Base-by-base conservation (phyloP, 1,140 invertebrate species). In the Bombus difficillimus region DNA sequence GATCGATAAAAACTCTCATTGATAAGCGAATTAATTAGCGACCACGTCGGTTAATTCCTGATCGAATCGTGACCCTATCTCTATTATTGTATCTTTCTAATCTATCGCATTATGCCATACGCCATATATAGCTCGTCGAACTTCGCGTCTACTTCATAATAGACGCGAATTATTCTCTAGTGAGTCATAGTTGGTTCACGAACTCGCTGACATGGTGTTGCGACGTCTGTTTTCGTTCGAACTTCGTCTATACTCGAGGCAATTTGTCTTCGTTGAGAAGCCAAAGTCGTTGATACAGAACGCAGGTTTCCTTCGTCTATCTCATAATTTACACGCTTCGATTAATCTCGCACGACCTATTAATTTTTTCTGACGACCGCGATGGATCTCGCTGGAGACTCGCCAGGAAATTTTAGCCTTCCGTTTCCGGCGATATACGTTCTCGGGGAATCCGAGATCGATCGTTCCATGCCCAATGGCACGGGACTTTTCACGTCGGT, bases 21-120 rank as follows among this genome's bases (percentile, higher is more conserved):
- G 68, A 72, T 85, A 80, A 85, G 32, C 83, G 66, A 72, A 85
- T 85, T 85, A 85, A 85, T 85, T 85, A 85, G 68, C 47, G 53
- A n/a, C 22, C 34, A 22, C 47, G 64, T 83, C 37, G 82, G 77
- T 83, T 59, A 77, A 83, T 43, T 83, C 43, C 22, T 28, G 74
- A 59, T 59, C 18, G 53, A 73, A 18, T 62, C 32, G 9, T 6
- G 4, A 41, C 22, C 53, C 25, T 10, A 39, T 1, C 10, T 25
- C 53, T 59, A 10, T 6, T 12, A 28, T 32, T 76, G 47, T 57
- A n/a, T 39, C 78, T 6, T 66, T 22, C 25, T 13, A 22, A 62
- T n/a, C 8, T 34, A 32, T 22, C 22, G 47, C 18, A 53, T 53
- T 53, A 53, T 53, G 18, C 47, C 6, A n/a, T 62, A 13, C 28